These are phyloP conservation scores for Nematolebias whitei DNA, from an alignment of 2,113 vertebrate genomes.

Conservation along the genomic window DNA sequence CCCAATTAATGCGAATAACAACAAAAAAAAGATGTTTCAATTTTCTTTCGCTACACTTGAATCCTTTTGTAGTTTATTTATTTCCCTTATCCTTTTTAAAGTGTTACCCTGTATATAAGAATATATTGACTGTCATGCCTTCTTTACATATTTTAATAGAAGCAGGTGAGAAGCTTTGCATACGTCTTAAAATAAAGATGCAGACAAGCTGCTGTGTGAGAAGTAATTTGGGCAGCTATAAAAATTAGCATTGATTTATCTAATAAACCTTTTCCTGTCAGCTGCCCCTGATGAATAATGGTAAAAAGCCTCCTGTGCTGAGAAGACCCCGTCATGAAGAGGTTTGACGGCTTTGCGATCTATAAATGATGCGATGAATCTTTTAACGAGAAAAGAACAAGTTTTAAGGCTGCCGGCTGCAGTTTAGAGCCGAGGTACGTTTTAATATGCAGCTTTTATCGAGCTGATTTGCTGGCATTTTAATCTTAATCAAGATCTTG, in stretches of 20 bases:
- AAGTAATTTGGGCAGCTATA: slow-evolving; percentile 36
- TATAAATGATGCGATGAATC: slow-evolving; percentile 14
- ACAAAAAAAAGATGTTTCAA: neutral
- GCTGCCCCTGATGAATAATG: slow-evolving; percentile 30
- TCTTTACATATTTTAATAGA: slow-evolving; percentile 49
- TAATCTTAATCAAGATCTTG: slow-evolving; percentile 57
- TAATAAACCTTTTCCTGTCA: slow-evolving; percentile 53
- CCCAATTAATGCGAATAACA: slow-evolving; percentile 9
- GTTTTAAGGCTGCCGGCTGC: neutral
- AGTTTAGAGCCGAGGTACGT: slow-evolving; percentile 21
- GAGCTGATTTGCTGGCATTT: slow-evolving; percentile 30
- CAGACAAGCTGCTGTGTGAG: slow-evolving; percentile 24
- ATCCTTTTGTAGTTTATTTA: slow-evolving; percentile 5
- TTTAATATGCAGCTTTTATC: slow-evolving; percentile 37
- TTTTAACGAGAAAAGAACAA: neutral
- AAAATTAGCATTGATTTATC: slow-evolving; percentile 66
- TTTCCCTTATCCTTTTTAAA: neutral
- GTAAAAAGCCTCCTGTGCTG: slow-evolving; percentile 2
- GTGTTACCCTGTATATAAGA: slow-evolving; percentile 15
- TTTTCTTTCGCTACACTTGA: neutral
- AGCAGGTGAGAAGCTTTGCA: slow-evolving; percentile 10
- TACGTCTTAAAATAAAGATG: slow-evolving; percentile 42
- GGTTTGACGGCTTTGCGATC: slow-evolving; percentile 20
- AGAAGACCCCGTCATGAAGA: slow-evolving; percentile 2
- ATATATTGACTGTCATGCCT: slow-evolving; percentile 43